Evolutionary conservation across 2,797 vertebrate species (phyloP).

Genomic region (Acomys russatus): DNA sequence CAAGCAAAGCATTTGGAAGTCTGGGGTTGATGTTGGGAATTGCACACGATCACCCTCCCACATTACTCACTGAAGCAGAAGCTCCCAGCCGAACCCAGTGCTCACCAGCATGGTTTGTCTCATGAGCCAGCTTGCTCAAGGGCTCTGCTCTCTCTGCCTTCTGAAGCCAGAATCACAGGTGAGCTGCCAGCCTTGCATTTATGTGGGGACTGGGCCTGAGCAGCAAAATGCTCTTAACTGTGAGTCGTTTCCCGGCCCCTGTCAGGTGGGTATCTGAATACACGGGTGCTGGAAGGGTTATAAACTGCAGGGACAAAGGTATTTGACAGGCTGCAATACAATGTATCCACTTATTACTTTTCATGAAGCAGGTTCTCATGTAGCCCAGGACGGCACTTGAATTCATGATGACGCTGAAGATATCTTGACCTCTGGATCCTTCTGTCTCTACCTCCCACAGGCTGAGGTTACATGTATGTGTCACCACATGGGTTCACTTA

Average conservation of each 20-base stretch:
- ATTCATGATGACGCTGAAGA: neutral
- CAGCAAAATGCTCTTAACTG: neutral
- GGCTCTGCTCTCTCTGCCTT: neutral
- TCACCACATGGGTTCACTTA: neutral
- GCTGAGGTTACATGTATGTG: neutral
- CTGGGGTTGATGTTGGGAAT: neutral
- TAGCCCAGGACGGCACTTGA: neutral
- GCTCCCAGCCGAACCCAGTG: neutral
- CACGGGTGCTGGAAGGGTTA: neutral
- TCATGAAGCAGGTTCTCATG: neutral
- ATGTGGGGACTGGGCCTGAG: neutral
- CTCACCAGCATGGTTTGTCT: neutral
- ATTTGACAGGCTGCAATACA: neutral
- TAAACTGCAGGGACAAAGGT: neutral
- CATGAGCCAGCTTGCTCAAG: neutral
- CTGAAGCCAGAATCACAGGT: neutral
- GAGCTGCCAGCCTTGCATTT: neutral
- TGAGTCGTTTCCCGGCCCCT: neutral
- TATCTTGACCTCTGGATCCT: neutral
- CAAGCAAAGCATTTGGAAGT: neutral
- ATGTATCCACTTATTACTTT: neutral
- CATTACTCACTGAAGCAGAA: too few species aligned
- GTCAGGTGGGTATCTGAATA: neutral
- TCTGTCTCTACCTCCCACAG: neutral
- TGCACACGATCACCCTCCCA: neutral